Percentiles rank a stretch among this genome's conserved stretches.
phyloP scores from a whole-genome alignment of 2,888 invertebrate species.

The Oegoconia quadripuncta region DNA sequence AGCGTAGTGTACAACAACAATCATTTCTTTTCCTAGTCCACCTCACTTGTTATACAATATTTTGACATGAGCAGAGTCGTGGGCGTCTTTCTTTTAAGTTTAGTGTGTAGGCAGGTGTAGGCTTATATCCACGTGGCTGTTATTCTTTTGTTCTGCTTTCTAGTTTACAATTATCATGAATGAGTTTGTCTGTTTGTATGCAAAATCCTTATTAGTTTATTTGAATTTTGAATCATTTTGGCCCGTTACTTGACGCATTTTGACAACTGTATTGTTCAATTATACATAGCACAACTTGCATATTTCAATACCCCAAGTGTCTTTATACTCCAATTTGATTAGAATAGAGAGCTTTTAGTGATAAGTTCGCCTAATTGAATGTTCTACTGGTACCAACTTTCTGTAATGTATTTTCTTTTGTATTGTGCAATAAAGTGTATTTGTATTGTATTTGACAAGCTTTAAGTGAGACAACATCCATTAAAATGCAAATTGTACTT shows the following conservation, averaged over 20 bases:
- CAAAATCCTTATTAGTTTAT: slow-evolving; percentile 47
- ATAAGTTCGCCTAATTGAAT: too few relatives aligned
- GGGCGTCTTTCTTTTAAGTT: slow-evolving; percentile 46
- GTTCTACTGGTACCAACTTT: too few relatives aligned
- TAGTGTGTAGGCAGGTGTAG: too few relatives aligned
- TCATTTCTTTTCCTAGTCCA: slow-evolving; percentile 55
- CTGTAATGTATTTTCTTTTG: too few relatives aligned
- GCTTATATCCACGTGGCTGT: slow-evolving; percentile 45
- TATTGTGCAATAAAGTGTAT: too few relatives aligned
- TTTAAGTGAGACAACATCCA: too few relatives aligned
- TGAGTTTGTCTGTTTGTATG: slow-evolving; percentile 45
- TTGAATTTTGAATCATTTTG: slow-evolving; percentile 30
- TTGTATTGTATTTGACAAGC: slow-evolving; percentile 20
- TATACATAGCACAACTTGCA: too few relatives aligned
- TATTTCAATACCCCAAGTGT: too few relatives aligned
- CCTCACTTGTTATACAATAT: slow-evolving; percentile 56
- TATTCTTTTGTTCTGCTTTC: slow-evolving; percentile 61
- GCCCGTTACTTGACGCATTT: slow-evolving; percentile 17
- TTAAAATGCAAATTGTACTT: too few relatives aligned
- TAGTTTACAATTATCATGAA: slow-evolving; percentile 40
- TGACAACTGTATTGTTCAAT: slow-evolving; percentile 38
- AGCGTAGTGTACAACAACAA: slow-evolving; percentile 43
- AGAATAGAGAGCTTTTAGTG: too few relatives aligned
- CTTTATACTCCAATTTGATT: too few relatives aligned
- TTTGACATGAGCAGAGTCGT: slow-evolving; percentile 48